Base-by-base conservation (phyloP, 1,140 invertebrate species). In the Saccostrea echinata region DNA sequence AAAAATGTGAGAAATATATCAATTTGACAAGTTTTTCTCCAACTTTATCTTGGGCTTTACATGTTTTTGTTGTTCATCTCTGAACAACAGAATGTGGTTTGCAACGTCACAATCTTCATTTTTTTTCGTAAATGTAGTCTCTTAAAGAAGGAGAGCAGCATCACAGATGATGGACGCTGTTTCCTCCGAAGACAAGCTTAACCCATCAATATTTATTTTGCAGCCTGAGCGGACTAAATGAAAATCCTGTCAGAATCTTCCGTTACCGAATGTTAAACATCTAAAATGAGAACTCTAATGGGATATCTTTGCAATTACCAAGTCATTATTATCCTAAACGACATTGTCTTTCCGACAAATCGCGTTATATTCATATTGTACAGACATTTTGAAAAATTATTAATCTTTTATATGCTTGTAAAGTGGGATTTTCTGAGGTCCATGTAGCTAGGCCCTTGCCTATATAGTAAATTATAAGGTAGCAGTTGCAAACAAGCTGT, bases 341-440 rank as follows among this genome's bases (percentile, higher is more conserved):
- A 30, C 68, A 33, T 33, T 76, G 68, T 76, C 30, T 61, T 76
- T 76, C 68, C 68, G 68, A 76, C 68, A 76, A 76, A 76, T 76
- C 27, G 30, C 68, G 68, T 76, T 76, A 76, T 76, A 30, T 76
- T 30, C 30, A 76, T 30, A 76, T 27, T 76, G 68, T 35, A 30
- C 68, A 76, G 68, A 76, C 27, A 76, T 35, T 30, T 76, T 30
- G 27, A 6, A 12, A 76, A 76, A 76, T 35, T 16, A 76, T 76
- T 76, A 30, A 33, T 43, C 43, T 43, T 43, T 43, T 43, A 8
- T 43, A 43, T 30, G 30, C 9, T 30, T 30, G 27, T 76, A 76
- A 76, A 33, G 11, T 76, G 9, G 2, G 9, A 18, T 33, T 27
- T 30, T 76, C 16, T 30, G 1, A 3, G 12, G 68, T 33, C 12